A percentile compares a stretch with the other conserved stretches of the same genome.
Conservation (phyloP, 2,888 invertebrate species). For the Drosophila birchii region DNA sequence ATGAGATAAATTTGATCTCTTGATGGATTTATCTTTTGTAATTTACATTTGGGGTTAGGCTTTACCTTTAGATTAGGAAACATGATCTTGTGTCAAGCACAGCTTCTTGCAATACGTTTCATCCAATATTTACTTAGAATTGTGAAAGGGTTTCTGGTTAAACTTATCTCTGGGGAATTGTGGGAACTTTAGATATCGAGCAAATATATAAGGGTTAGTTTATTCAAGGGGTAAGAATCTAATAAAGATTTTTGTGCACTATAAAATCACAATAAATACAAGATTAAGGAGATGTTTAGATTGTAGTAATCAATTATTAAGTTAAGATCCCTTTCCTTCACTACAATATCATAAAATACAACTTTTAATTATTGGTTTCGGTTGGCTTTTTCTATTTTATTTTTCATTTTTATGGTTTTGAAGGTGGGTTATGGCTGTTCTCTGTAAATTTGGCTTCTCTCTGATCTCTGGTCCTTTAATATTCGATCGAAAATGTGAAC, state of each 20-base stretch:
- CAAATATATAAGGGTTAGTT: constrained; percentile 4
- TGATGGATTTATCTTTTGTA: constrained; percentile 3
- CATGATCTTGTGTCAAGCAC: constrained; percentile 60
- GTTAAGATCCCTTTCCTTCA: no score
- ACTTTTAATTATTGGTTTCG: no score
- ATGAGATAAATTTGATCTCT: constrained; percentile 46
- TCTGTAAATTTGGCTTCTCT: not conserved
- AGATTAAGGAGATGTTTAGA: not conserved
- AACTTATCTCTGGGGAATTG: constrained; percentile 3
- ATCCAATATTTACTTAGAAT: constrained; percentile 44
- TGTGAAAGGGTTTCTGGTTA: constrained; percentile 55
- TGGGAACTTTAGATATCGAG: constrained; percentile 23
- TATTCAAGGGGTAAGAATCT: constrained; percentile 5
- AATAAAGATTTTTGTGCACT: no score
- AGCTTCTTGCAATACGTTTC: constrained; percentile 16
- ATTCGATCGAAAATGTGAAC: not conserved
- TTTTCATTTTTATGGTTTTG: not conserved
- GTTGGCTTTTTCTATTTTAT: not conserved
- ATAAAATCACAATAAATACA: no score
- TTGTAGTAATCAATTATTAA: not conserved
- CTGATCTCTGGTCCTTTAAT: not conserved
- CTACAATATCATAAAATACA: not conserved
- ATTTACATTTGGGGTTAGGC: constrained; percentile 13
- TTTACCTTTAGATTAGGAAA: constrained; percentile 53
- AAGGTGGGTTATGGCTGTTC: not conserved